Conservation (phyloP, 2,113 vertebrate species). For the Epinephelus lanceolatus region DNA sequence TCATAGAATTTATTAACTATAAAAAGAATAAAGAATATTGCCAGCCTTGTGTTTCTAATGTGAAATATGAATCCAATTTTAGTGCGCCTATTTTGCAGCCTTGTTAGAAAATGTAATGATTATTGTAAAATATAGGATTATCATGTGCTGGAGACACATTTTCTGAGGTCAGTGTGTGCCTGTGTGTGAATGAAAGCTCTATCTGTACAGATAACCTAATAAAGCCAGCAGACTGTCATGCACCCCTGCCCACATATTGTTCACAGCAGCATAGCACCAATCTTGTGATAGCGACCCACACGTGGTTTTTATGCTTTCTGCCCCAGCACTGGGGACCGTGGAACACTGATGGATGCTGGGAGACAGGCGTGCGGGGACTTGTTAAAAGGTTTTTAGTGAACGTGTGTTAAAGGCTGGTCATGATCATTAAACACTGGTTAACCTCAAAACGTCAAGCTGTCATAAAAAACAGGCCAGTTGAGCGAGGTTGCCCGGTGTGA, state of each 20-base stretch:
- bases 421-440: slow-evolving; percentile 49
- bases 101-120: not conserved
- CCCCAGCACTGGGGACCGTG: not conserved
- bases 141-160: slow-evolving; percentile 12
- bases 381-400: slow-evolving; percentile 20
- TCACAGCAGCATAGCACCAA: not conserved
- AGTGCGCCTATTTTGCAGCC: not conserved
- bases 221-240: slow-evolving; percentile 23
- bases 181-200: slow-evolving; percentile 20
- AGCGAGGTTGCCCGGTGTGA: not conserved
- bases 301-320: slow-evolving; percentile 4
- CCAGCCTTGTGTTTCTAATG: not conserved
- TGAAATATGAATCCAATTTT: not conserved
- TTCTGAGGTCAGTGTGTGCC: not conserved
- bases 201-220: slow-evolving; percentile 48
- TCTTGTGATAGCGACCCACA: slow-evolving; percentile 4
- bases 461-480: not conserved
- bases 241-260: slow-evolving; percentile 14
- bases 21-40: not conserved
- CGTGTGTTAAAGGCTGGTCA: slow-evolving; percentile 6
- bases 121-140: not conserved
- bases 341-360: slow-evolving; percentile 22
- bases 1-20: not conserved
- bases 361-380: slow-evolving; percentile 3
- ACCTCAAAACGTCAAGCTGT: slow-evolving; percentile 32